Base-by-base conservation (phyloP, 1,140 invertebrate genomes). In the Zaprionus tsacasi region DNA sequence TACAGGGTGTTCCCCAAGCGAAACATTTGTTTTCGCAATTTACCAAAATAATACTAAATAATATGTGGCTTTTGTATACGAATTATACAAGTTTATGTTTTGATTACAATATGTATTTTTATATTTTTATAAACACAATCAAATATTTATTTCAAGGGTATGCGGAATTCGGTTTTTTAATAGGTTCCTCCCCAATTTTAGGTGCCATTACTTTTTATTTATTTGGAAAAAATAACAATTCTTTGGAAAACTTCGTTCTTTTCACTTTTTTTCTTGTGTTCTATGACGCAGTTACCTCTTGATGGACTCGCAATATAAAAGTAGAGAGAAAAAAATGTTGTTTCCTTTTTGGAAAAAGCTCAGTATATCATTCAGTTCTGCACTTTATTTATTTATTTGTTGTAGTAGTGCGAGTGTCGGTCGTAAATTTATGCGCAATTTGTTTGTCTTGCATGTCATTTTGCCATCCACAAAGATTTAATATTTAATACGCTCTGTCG, bases 401-500 rank as follows among this genome's bases (percentile, higher is more conserved):
- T 70, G 52, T 74, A 76, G 71, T 66, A 33, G 33, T 35, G 50
- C 76, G 60, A 59, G 52, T 67, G 69, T 69, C 63, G 71, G 76
- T 50, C 77, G 88, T 80, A 87, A 88, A 88, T 78, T 88, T 82
- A 79, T 82, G 69, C 69, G 75, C 82, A 87, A 80, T 80, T 83
- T 83, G 81, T 87, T 87, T 87, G 74, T 83, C 74, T 83, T 87
- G 70, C 83, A 87, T 87, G 83, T 70, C 83, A 88, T 87, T 89
- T 87, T 80, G 78, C 52, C 79, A 81, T 87, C 77, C 83, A 56
- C 83, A 82, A 80, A 87, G 83, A 87, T 87, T 87, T 83, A 69
- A 70, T 83, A 75, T 66, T 83, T 78, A 75, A 83, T 80, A 64
- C 65, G 57, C 64, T 70, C 64, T 56, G 59, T 59, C n/a, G 48